These are phyloP conservation scores for Pseudorhiza aurosa DNA, from an alignment of 30 jellyfish, hydroid and myxozoan species.

Conservation along the genomic window DNA sequence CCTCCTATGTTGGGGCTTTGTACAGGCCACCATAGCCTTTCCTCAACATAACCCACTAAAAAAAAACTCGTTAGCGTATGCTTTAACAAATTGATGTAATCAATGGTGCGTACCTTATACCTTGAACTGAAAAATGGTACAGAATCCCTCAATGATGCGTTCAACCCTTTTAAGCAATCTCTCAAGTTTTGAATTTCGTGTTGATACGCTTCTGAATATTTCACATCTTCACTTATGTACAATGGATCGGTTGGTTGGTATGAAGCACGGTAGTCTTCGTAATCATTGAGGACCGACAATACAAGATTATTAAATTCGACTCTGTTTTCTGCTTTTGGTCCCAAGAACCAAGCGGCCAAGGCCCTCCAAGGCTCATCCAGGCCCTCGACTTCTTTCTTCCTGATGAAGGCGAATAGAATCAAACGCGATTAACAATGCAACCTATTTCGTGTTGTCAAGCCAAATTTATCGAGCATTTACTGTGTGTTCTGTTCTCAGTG, in stretches of 20 bases:
- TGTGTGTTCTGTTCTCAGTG: no score
- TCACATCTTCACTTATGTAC: conserved; percentile 42
- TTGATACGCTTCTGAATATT: conserved; percentile 20
- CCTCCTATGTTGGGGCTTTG: no score
- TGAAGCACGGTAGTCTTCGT: conserved; percentile 52
- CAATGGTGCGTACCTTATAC: conserved; percentile 35
- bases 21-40: no score
- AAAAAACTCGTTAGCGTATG: no score
- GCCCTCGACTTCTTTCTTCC: neutral
- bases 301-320: conserved; percentile 29
- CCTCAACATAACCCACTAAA: no score
- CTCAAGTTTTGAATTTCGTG: conserved; percentile 29
- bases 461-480: no score
- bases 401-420: neutral
- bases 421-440: neutral
- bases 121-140: conserved; percentile 71
- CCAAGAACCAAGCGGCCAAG: conserved; percentile 77
- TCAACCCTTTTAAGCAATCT: conserved; percentile 24
- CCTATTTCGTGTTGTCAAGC: neutral
- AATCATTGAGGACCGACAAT: conserved; percentile 8
- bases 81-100: neutral
- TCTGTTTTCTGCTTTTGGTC: conserved; percentile 80
- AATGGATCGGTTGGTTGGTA: conserved; percentile 66
- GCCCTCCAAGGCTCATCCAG: conserved; percentile 47
- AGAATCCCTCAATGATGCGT: conserved; percentile 20